Base-by-base conservation (phyloP, 1,140 invertebrate species). In the Pogonognathellus flavescens region DNA sequence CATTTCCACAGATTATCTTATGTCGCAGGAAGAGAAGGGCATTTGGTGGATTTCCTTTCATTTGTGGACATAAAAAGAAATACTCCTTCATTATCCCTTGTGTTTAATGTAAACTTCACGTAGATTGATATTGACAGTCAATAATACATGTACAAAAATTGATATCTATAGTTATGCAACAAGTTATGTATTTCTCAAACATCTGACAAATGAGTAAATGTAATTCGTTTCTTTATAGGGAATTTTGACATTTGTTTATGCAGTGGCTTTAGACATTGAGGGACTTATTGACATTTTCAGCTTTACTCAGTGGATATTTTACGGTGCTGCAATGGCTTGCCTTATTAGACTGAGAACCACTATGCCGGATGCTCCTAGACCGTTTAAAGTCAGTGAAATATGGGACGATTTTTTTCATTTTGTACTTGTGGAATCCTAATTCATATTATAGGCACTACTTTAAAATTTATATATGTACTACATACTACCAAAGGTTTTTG, bases 231-330 rank as follows among this genome's bases (percentile, higher is more conserved):
- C 13, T 49, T 80, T 80, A 49, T 89, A 92, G 92, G 90, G 89
- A 13, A 14, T 90, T 0, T 83, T 92, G 8, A 87, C 91, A 1
- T 70, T 91, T 0, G 93, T 95, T 20, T 97, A 97, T 95, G 95
- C 97, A 16, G 89, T 97, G 59, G 95, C 96, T 86, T 96, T 96
- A 80, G 96, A 96, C 86, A 97, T 98, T 84, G 95, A 95, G 89
- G 96, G 95, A 14, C 91, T 98, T 85, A 98, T 98, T 89, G 96
- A 98, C 90, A 97, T 98, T 93, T 98, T 98, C 92, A 97, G 96
- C 89, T 98, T 98, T 90, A 96, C 96, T 57, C 96, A 96, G 2
- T 98, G 97, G 97, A 96, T 98, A 89, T 98, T 98, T 92, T 98
- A 98, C 90, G 97, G 96, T 25, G 94, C 96, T 85, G 93, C 96